Evolutionary conservation across 2,797 vertebrate species (phyloP), one percentile per base, ranked within the genome.

Genomic region (Fistularia commersonii): DNA sequence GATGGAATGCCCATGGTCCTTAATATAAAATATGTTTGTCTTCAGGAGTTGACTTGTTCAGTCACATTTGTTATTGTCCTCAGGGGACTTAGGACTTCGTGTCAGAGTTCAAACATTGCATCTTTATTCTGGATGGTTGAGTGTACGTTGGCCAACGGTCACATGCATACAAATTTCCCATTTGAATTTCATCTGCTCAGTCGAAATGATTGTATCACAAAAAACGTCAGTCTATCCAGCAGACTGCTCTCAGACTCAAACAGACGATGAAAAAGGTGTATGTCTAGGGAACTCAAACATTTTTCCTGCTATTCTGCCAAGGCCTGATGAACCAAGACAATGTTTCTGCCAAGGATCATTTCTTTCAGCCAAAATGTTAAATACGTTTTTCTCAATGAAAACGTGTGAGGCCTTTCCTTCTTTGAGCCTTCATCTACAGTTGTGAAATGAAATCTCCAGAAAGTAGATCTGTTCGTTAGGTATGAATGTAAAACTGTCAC

Each of bases 311-410:
- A 39, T 59, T 3, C 45, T 55, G 55, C 69, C 58, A 58, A 48
- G 5, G 45, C 41, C 67, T 61, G 55, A 61, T 72, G 68, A 74
- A 63, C 50, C 67, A 37, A 14, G 47, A 72, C 10, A 60, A 60
- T 7, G 14, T 41, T 44, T 8, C 57, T 75, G 73, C 71, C 75
- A 76, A 66, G 57, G 65, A 74, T 68, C n/a, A 51, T 70, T 62
- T 74, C 53, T 53, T 53, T 42, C 46, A 44, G 66, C 69, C 63
- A 66, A 72, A 81, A 77, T 62, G 54, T 57, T 45, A 47, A 8
- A 11, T 45, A 54, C 41, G 32, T 43, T 42, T 13, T 45, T 46
- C 36, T 23, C 8, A 11, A 54, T 32, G 36, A 52, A 71, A 81
- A 73, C 48, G 52, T 76, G 73, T 74, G 75, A 61, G 2, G 23